Conservation (phyloP, 2,113 vertebrate species). For the Copsychus sechellarum region DNA sequence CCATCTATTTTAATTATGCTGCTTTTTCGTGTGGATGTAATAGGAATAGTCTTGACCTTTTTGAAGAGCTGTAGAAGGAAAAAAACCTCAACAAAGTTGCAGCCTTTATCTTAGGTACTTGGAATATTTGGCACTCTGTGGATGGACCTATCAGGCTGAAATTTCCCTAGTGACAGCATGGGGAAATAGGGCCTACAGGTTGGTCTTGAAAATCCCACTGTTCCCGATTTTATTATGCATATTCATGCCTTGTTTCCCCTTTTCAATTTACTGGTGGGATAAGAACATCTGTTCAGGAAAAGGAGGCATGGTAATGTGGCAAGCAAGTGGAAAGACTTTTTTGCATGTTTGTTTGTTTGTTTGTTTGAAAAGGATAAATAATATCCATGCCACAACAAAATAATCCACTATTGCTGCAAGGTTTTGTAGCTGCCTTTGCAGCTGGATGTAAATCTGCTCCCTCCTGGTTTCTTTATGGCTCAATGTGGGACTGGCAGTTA, state of each 20-base stretch:
- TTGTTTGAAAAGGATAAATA: constrained; percentile 9
- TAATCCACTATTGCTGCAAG: background rate
- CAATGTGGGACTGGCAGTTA: background rate
- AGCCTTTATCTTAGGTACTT: constrained; percentile 39
- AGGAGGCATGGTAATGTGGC: background rate
- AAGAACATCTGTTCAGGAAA: constrained; percentile 14
- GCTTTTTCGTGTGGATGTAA: constrained; percentile 17
- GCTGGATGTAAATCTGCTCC: background rate
- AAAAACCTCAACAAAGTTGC: constrained; percentile 29
- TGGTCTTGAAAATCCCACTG: background rate
- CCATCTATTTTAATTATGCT: constrained; percentile 58
- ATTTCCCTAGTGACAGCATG: background rate
- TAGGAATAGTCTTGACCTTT: constrained; percentile 42
- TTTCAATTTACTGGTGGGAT: background rate
- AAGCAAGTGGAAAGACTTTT: constrained; percentile 20
- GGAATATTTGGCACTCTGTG: background rate
- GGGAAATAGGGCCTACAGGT: background rate
- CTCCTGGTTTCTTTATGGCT: background rate
- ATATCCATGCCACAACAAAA: background rate
- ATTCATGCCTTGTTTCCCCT: background rate
- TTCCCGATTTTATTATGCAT: constrained; percentile 19
- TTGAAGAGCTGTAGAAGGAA: constrained; percentile 40
- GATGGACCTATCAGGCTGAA: background rate
- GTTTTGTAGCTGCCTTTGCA: background rate
- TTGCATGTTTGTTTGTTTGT: background rate